phyloP scores from a whole-genome alignment of 2,888 invertebrate genomes.

The Blera fallax region DNA sequence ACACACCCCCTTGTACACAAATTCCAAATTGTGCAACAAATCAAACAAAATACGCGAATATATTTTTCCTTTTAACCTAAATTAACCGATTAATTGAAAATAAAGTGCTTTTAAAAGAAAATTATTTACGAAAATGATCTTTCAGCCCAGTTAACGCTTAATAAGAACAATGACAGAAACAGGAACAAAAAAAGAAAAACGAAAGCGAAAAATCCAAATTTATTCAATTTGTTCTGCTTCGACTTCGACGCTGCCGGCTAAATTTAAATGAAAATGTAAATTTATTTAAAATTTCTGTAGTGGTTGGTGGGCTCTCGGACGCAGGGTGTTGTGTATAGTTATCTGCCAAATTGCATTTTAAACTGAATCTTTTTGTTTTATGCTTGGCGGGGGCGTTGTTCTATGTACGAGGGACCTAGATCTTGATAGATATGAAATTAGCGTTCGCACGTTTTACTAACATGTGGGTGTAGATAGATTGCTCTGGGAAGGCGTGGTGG shows the following conservation, averaged over 20 bases:
- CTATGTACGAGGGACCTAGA: neutral
- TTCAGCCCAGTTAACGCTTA: slow-evolving; percentile 28
- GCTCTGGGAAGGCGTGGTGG: slow-evolving; percentile 29
- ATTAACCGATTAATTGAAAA: slow-evolving; percentile 8
- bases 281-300: slow-evolving; percentile 11
- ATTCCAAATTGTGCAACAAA: slow-evolving; percentile 2
- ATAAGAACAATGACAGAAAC: slow-evolving; percentile 34
- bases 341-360: slow-evolving; percentile 43
- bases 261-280: slow-evolving; percentile 42
- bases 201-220: slow-evolving; percentile 47
- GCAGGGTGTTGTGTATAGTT: neutral
- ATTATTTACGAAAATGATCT: neutral
- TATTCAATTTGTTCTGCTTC: slow-evolving; percentile 60
- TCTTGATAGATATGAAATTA: slow-evolving; percentile 43
- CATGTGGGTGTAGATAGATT: slow-evolving; percentile 8
- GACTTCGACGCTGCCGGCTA: slow-evolving; percentile 49
- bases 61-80: neutral
- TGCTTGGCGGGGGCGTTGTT: slow-evolving; percentile 13
- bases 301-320: neutral
- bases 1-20: slow-evolving; percentile 44
- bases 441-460: slow-evolving; percentile 32
- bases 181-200: neutral
- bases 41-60: slow-evolving; percentile 6
- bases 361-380: slow-evolving; percentile 10
- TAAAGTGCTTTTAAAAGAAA: slow-evolving; percentile 16